A percentile compares a stretch with the other conserved stretches of the same genome.
Conservation (phyloP, 1,140 invertebrate genomes). For the Bicyclus anynana region DNA sequence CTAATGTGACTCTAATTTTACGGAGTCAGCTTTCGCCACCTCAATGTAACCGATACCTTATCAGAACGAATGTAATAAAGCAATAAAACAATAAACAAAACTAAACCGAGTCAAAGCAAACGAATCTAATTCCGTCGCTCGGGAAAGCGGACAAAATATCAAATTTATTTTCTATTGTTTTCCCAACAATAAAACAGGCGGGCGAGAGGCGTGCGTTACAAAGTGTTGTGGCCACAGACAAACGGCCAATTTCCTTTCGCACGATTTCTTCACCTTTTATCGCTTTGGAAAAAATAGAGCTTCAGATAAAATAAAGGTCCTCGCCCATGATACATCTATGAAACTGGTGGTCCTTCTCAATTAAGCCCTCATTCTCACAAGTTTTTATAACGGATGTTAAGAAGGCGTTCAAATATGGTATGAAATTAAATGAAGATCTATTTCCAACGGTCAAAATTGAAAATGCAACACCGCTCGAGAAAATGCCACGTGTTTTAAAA, state of each 20-base stretch:
- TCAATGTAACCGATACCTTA: too few relatives aligned
- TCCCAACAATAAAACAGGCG: conserved; percentile 31
- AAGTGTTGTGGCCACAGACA: conserved; percentile 33
- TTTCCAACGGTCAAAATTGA: too few relatives aligned
- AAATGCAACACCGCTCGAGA: too few relatives aligned
- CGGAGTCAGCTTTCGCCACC: too few relatives aligned
- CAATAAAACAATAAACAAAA: not conserved
- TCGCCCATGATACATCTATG: not conserved
- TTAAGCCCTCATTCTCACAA: not conserved
- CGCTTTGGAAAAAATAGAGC: conserved; percentile 21
- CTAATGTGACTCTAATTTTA: too few relatives aligned
- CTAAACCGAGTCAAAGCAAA: conserved; percentile 2
- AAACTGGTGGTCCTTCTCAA: not conserved
- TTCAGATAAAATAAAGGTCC: conserved; percentile 9
- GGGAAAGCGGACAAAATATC: conserved; percentile 26
- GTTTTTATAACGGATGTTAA: too few relatives aligned
- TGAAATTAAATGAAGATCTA: too few relatives aligned
- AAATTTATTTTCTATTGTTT: conserved; percentile 29
- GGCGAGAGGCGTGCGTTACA: conserved; percentile 25
- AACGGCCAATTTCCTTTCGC: conserved; percentile 39
- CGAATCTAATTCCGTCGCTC: conserved; percentile 12
- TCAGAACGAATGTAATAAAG: too few relatives aligned
- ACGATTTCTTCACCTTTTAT: conserved; percentile 38
- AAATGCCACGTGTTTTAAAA: too few relatives aligned
- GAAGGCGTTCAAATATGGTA: too few relatives aligned